These are phyloP conservation scores for Turdus rufiventris DNA, from an alignment of 2,113 vertebrate genomes.

Conservation along the genomic window DNA sequence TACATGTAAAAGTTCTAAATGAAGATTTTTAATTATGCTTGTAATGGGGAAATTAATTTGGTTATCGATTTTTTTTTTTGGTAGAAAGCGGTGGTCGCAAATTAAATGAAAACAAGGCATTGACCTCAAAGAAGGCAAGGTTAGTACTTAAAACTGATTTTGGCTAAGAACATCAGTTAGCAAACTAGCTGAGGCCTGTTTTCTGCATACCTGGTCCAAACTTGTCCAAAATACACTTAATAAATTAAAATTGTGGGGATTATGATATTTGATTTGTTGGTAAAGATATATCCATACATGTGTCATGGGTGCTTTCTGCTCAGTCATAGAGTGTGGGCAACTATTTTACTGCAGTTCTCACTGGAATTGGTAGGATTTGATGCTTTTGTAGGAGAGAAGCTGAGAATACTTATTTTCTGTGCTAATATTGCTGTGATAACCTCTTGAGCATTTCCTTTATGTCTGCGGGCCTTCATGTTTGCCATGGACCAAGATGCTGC, in stretches of 20 bases:
- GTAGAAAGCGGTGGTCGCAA: slow-evolving; percentile 94
- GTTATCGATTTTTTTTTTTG: background rate
- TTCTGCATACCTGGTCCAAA: background rate
- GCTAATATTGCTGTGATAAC: background rate
- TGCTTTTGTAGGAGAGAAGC: background rate
- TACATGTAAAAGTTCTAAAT: background rate
- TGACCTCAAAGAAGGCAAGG: slow-evolving; percentile 97
- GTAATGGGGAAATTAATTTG: accelerated
- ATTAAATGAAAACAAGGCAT: slow-evolving; percentile 92
- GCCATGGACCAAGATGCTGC: background rate
- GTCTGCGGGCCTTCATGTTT: accelerated
- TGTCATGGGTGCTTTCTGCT: background rate
- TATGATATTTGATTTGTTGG: background rate
- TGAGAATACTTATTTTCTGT: accelerated
- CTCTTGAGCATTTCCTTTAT: background rate
- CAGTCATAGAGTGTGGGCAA: background rate
- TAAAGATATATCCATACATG: accelerated
- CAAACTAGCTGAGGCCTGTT: background rate
- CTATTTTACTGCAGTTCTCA: background rate
- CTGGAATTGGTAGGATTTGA: background rate
- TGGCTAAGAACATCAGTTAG: background rate
- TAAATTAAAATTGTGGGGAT: background rate
- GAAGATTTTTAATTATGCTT: background rate
- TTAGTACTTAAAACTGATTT: slow-evolving; percentile 49
- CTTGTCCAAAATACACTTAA: background rate